Conservation (phyloP, 2,797 vertebrate genomes). For the Rhynchonycteris naso region DNA sequence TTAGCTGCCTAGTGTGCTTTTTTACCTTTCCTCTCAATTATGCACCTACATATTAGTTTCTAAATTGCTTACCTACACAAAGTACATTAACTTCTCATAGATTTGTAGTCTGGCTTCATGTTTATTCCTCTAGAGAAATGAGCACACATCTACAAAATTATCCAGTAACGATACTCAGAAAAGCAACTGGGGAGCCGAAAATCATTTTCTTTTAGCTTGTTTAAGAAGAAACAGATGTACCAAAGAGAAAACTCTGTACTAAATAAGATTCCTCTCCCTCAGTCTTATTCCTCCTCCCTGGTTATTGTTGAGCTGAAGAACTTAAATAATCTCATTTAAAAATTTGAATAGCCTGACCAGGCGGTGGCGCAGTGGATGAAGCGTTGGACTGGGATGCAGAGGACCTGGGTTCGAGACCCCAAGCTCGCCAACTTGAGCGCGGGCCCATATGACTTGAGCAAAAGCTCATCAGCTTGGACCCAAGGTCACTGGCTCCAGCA, state of each 20-base stretch:
- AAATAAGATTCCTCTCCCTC: background rate
- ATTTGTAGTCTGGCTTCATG: conserved; percentile 47
- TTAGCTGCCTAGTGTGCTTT: conserved; percentile 67
- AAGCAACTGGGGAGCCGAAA: background rate
- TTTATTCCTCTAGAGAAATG: conserved; percentile 62
- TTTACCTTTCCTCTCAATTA: conserved; percentile 56
- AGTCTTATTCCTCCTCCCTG: background rate
- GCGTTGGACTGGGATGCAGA: no score
- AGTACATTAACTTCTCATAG: conserved; percentile 51
- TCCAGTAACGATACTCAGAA: conserved; percentile 42
- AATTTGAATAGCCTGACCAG: no score
- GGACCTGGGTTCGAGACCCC: no score
- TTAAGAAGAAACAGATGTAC: conserved; percentile 30
- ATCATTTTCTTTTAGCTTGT: conserved; percentile 45
- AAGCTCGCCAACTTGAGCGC: no score
- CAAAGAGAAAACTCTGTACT: conserved; percentile 10
- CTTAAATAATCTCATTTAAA: background rate
- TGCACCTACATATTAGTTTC: conserved; percentile 50
- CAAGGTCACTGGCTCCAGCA: no score
- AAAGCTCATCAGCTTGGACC: no score
- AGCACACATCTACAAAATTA: conserved; percentile 59
- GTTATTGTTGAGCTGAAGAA: background rate
- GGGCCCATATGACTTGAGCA: no score
- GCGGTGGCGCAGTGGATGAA: no score
- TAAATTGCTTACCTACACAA: conserved; percentile 76